Percentiles rank a stretch among this genome's conserved stretches.
Evolutionary conservation across 2,888 invertebrate genomes (phyloP).

Genomic region (Sarcophaga variegata): DNA sequence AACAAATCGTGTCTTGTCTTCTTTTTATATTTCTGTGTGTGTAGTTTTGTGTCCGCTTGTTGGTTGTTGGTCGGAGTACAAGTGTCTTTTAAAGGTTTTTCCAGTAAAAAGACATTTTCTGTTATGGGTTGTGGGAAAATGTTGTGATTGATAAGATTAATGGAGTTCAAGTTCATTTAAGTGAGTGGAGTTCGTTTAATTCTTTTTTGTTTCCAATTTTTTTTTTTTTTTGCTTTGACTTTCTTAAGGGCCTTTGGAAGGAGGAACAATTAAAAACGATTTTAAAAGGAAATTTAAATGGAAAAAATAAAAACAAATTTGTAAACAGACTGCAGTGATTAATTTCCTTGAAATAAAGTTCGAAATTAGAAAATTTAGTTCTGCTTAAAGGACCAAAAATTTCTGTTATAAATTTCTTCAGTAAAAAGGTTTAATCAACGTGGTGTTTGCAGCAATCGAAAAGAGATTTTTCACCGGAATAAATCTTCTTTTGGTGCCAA

Average conservation of each 20-base stretch:
- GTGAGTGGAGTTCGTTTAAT: slow-evolving; percentile 66
- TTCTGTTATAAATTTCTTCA: too few relatives aligned
- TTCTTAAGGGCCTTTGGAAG: slow-evolving; percentile 33
- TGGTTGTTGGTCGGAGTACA: slow-evolving; percentile 35
- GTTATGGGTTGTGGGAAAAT: slow-evolving; percentile 69
- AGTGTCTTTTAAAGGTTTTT: slow-evolving; percentile 63
- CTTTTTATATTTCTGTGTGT: slow-evolving; percentile 40
- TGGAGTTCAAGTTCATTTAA: slow-evolving; percentile 69
- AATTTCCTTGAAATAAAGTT: slow-evolving; percentile 10
- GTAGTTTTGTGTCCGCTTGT: slow-evolving; percentile 7
- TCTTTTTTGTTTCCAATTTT: slow-evolving; percentile 34
- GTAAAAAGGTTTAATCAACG: too few relatives aligned
- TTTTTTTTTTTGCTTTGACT: background rate
- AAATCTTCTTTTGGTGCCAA: too few relatives aligned
- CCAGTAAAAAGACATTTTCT: slow-evolving; percentile 67
- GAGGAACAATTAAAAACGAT: slow-evolving; percentile 66
- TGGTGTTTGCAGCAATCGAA: too few relatives aligned
- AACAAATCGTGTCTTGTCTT: slow-evolving; percentile 66
- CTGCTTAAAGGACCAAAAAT: too few relatives aligned
- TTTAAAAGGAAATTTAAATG: slow-evolving; percentile 36
- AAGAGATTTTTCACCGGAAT: too few relatives aligned
- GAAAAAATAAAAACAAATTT: background rate
- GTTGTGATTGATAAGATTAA: slow-evolving; percentile 70
- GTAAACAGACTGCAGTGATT: background rate
- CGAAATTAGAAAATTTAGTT: background rate